Evolutionary conservation across 1,140 invertebrate genomes (phyloP), one percentile per base, ranked within the genome.

Genomic region (Pomacea maculata): DNA sequence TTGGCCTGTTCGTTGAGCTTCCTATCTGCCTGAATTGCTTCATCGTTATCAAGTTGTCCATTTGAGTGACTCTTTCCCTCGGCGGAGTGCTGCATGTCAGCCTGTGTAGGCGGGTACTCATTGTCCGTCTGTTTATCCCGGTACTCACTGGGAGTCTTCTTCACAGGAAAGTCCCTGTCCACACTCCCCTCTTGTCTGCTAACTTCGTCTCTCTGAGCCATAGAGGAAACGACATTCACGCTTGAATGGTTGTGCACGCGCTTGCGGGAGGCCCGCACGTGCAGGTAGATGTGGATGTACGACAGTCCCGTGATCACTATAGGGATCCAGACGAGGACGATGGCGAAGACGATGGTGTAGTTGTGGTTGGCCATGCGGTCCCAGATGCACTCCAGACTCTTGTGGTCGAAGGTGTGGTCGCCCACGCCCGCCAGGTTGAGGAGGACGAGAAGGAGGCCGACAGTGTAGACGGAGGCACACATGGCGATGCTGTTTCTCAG

Each of bases 311-410:
- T 84, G n/a, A 83, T 57, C 3, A 75, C n/a, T 61, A 86, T 75
- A 11, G 86, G 86, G 1, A 84, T 19, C 54, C 71, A 71, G 67
- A 87, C 82, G 54, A 80, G 65, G 19, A 86, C 77, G 29, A 80
- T 54, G 19, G 79, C 74, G 81, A 86, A 84, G 73, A 87, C 78
- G 15, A 86, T 65, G 14, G 83, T 84, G 81, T 84, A 87, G 19
- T 82, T 79, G 75, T 79, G 78, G 34, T 74, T 82, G 19, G 86
- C 85, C 79, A 87, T 80, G 75, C 86, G 76, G 75, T 87, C 80
- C 80, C 82, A 86, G 68, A 83, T 80, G 81, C 86, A 86, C 74
- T 79, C 82, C 64, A 86, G 70, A 17, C 79, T 87, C 75, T 85
- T 85, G 71, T 79, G 52, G 80, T 86, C 84, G 75, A 84, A 86